These are phyloP conservation scores for Pseudococcus viburni DNA, from an alignment of 2,888 invertebrate species.

Conservation along the genomic window DNA sequence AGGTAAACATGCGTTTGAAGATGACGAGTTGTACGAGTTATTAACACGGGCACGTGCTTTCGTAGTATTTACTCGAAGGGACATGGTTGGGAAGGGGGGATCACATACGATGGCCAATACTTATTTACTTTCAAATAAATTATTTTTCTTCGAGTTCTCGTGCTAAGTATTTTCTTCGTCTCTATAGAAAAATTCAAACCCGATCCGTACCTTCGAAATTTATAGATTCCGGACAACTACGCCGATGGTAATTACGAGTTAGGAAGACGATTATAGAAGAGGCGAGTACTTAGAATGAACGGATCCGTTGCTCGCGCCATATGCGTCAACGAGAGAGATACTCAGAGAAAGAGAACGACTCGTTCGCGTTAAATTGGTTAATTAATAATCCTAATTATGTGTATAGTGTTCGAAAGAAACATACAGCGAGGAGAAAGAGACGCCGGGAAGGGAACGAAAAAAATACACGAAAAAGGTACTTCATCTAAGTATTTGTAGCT, in stretches of 20 bases:
- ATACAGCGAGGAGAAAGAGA: neutral
- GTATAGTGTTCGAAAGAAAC: slow-evolving; percentile 19
- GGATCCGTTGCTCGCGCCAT: neutral
- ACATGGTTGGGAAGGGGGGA: neutral
- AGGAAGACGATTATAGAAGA: neutral
- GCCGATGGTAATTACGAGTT: neutral
- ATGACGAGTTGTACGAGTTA: neutral
- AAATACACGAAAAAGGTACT: neutral
- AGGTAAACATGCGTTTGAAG: neutral
- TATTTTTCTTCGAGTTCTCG: too few species aligned
- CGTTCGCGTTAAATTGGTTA: slow-evolving; percentile 38
- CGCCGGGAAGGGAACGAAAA: neutral
- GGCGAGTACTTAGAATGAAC: neutral
- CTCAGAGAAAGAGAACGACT: neutral
- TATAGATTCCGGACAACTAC: too few species aligned
- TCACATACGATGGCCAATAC: too few species aligned
- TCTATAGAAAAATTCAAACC: too few species aligned
- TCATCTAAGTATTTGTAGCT: neutral
- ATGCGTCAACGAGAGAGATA: neutral
- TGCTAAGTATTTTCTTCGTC: too few species aligned
- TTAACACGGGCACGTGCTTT: neutral
- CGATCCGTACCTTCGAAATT: too few species aligned
- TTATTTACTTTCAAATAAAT: too few species aligned
- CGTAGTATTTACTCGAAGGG: neutral
- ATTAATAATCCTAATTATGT: slow-evolving; percentile 46